These are phyloP conservation scores for Orchesella cincta DNA, from an alignment of 1,140 invertebrate genomes.

Conservation along the genomic window DNA sequence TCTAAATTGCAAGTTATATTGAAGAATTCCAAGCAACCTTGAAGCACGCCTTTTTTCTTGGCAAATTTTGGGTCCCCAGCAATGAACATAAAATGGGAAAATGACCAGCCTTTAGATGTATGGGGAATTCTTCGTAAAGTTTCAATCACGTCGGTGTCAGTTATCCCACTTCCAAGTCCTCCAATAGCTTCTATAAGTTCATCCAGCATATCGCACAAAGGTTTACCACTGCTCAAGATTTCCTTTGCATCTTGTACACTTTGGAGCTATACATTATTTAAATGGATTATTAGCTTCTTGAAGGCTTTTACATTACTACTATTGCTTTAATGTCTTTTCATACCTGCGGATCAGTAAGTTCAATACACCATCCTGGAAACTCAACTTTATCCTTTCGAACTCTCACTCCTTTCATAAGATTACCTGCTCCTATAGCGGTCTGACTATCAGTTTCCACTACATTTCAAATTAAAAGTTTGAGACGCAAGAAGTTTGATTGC, in stretches of 20 bases:
- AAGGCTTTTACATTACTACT: neutral
- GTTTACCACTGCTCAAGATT: neutral
- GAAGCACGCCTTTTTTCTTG: slow-evolving; percentile 22
- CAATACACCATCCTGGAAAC: slow-evolving; percentile 42
- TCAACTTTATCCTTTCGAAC: slow-evolving; percentile 21
- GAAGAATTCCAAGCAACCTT: too few species aligned
- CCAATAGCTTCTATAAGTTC: neutral
- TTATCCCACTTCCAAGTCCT: neutral
- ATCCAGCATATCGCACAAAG: slow-evolving; percentile 20
- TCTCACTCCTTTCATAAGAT: neutral
- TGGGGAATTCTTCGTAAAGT: slow-evolving; percentile 30
- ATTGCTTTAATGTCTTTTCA: neutral
- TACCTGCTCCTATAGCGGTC: neutral
- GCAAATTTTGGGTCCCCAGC: slow-evolving; percentile 36
- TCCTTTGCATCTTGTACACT: slow-evolving; percentile 15
- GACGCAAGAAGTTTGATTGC: neutral
- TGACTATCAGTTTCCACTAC: neutral
- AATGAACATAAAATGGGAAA: slow-evolving; percentile 44
- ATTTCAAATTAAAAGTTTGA: neutral
- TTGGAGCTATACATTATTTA: neutral
- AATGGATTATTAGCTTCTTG: too few species aligned
- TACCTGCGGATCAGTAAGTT: slow-evolving; percentile 31
- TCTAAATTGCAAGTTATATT: neutral
- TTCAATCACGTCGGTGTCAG: neutral
- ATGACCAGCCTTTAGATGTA: slow-evolving; percentile 7